Percentiles rank a stretch among this genome's conserved stretches.
Evolutionary conservation across 2,113 vertebrate species (phyloP).

Genomic region (Sterrhoptilus dennistouni): DNA sequence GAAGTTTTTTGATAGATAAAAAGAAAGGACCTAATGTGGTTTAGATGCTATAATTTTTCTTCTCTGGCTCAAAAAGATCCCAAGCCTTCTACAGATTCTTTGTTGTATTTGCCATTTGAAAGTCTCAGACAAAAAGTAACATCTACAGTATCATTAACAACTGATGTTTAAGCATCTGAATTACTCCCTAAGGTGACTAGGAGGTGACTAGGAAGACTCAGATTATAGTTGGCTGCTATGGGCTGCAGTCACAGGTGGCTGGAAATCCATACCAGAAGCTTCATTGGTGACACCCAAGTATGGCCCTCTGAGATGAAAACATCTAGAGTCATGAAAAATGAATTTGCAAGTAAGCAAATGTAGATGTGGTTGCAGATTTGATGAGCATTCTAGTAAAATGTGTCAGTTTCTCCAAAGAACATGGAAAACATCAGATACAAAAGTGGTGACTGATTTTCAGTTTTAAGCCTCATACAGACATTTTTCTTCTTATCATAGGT

Average conservation of each 20-base stretch:
- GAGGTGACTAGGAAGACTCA: background rate
- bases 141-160: background rate
- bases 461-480: background rate
- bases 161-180: background rate
- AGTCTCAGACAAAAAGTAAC: background rate
- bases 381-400: background rate
- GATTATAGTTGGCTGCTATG: background rate
- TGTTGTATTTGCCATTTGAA: background rate
- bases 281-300: background rate
- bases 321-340: background rate
- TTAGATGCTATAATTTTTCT: background rate
- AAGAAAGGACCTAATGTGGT: background rate
- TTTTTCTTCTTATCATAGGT: background rate
- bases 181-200: background rate
- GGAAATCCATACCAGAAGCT: background rate
- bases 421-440: background rate
- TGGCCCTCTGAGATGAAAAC: rapidly evolving
- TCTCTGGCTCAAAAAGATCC: background rate
- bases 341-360: background rate
- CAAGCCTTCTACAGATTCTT: background rate
- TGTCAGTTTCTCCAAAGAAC: background rate
- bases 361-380: background rate
- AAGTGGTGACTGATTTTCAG: background rate
- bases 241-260: background rate
- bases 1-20: background rate